A percentile compares a stretch with the other conserved stretches of the same genome.
phyloP scores from a whole-genome alignment of 2,797 vertebrate genomes.

The Adelosebastes latens region DNA sequence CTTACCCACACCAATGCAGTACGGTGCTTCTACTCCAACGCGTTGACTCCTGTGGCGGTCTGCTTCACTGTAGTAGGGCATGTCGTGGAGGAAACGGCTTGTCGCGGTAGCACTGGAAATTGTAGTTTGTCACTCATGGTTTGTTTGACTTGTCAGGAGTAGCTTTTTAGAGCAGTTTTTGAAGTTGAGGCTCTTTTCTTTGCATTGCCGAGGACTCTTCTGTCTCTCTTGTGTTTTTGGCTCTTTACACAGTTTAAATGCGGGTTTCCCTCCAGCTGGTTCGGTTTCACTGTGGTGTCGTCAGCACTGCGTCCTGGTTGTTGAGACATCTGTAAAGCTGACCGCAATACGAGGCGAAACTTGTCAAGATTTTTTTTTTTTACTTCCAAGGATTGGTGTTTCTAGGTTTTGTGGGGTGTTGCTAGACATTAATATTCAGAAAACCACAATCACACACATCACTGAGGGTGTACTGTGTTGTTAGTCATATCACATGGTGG shows the following conservation, averaged over 20 bases:
- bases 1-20: slow-evolving; percentile 54
- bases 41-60: slow-evolving; percentile 46
- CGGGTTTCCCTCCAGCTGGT: slow-evolving; percentile 60
- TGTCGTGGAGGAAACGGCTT: slow-evolving; percentile 37
- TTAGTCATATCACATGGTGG: slow-evolving; percentile 73
- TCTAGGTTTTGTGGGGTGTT: slow-evolving; percentile 77
- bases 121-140: slow-evolving; percentile 45
- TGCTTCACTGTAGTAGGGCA: slow-evolving; percentile 37
- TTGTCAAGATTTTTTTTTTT: slow-evolving; percentile 54
- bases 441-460: slow-evolving; percentile 70
- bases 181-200: slow-evolving; percentile 43
- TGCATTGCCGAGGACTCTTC: slow-evolving; percentile 46
- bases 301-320: slow-evolving; percentile 24
- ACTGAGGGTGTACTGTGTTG: slow-evolving; percentile 69
- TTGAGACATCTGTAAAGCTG: slow-evolving; percentile 16
- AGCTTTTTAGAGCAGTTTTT: slow-evolving; percentile 41
- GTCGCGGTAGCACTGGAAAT: slow-evolving; percentile 60
- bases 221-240: slow-evolving; percentile 59
- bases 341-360: slow-evolving; percentile 50
- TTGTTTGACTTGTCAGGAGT: slow-evolving; percentile 50
- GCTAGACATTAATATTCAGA: slow-evolving; percentile 73
- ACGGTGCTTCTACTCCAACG: slow-evolving; percentile 44
- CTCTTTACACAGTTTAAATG: slow-evolving; percentile 39
- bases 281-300: slow-evolving; percentile 44
- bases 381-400: slow-evolving; percentile 74